phyloP scores from a whole-genome alignment of 2,113 vertebrate species.

The Cebidichthys violaceus region DNA sequence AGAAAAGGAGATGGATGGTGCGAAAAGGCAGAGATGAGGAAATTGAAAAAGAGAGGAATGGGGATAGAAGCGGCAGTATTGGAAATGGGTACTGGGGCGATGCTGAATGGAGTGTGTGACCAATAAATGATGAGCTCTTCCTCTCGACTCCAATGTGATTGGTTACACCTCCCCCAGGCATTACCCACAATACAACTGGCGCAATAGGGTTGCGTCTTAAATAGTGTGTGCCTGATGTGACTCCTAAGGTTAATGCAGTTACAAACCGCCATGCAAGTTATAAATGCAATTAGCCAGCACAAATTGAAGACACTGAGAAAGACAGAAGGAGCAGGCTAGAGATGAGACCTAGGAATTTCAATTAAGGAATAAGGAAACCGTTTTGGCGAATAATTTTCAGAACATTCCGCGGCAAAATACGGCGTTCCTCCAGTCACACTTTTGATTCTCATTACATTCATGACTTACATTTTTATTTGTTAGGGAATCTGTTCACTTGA shows the following conservation, averaged over 20 bases:
- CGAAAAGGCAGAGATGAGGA: constrained; percentile 37
- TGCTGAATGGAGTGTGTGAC: constrained; percentile 62
- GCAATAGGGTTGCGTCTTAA: constrained; percentile 66
- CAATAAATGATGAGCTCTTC: constrained; percentile 75
- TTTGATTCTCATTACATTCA: constrained; percentile 52
- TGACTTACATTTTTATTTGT: constrained; percentile 19
- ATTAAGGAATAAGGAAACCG: constrained; percentile 39
- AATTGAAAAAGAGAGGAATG: constrained; percentile 54
- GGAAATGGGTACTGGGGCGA: constrained; percentile 47
- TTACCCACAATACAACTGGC: constrained; percentile 66
- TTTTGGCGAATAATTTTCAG: constrained; percentile 31
- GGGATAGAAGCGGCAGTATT: constrained; percentile 40
- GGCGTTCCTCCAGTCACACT: constrained; percentile 35
- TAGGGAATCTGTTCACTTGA: constrained; percentile 11
- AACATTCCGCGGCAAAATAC: constrained; percentile 27
- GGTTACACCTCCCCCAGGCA: constrained; percentile 74
- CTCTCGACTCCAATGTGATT: constrained; percentile 67
- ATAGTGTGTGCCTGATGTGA: constrained; percentile 67
- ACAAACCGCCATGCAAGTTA: constrained; percentile 49
- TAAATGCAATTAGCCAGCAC: constrained; percentile 69
- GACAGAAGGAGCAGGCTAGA: constrained; percentile 11
- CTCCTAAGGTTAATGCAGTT: constrained; percentile 71
- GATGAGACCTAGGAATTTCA: constrained; percentile 58
- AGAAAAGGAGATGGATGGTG: constrained; percentile 31
- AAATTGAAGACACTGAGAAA: constrained; percentile 58